Evolutionary conservation across 2,797 vertebrate genomes (phyloP), one percentile per base, ranked within the genome.

Genomic region (Trachurus trachurus): DNA sequence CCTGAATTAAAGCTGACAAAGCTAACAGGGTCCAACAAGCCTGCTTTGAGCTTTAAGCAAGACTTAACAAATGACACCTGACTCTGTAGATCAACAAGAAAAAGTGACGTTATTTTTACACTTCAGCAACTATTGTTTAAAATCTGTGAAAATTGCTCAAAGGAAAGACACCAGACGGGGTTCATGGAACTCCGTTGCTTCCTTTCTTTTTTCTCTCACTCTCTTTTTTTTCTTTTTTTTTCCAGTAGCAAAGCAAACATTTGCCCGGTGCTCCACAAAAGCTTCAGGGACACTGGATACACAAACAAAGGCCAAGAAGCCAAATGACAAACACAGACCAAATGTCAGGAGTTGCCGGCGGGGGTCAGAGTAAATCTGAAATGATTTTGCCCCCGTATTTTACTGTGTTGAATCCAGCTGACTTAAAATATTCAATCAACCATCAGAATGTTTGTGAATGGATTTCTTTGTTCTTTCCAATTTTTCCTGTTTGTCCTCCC

Each of bases 331-430:
- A 85, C 50, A 76, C 40, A 63, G 29, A 50, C 29, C 65, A 87
- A 78, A 88, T 88, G 84, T 76, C 78, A 77, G 44, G 63, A 39
- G 44, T 34, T 34, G 71, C 88, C 58, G 3, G 52, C 65, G 74
- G 78, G 74, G 56, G 17, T 70, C 15, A 19, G 37, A 72, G 60
- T 60, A 60, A 82, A 76, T 47, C 44, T 52, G 59, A 53, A 68
- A 76, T 37, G 10, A 74, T 80, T 76, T 64, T 56, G 9, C 22
- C 58, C 9, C 52, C 2, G 2, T n/a, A 31, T 76, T 74, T 71
- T 6, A 34, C 21, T 67, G 50, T 42, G 6, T 29, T 44, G 50
- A 82, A 81, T 82, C 77, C 54, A 74, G 39, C n/a, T 19, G 64
- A 67, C 79, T 82, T 72, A 49, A 62, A 76, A 72, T 50, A 87